These are phyloP conservation scores for Epinotia nisella DNA, from an alignment of 2,888 invertebrate genomes.

Conservation along the genomic window DNA sequence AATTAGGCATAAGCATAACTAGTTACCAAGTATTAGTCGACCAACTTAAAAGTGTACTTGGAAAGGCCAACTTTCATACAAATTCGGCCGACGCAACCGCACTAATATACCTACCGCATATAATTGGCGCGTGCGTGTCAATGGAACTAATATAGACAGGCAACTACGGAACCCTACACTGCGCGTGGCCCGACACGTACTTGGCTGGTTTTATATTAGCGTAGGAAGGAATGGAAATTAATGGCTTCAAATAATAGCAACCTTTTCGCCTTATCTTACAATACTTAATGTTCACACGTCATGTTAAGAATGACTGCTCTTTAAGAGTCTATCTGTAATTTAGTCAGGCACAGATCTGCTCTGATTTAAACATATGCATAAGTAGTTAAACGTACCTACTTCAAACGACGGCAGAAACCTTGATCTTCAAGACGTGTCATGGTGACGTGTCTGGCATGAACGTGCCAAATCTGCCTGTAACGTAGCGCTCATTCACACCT, in stretches of 20 bases:
- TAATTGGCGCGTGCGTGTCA: too few relatives aligned
- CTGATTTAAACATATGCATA: background rate
- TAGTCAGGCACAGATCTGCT: background rate
- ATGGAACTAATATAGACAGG: too few relatives aligned
- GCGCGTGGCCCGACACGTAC: too few relatives aligned
- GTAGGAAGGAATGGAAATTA: too few relatives aligned
- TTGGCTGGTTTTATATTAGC: background rate
- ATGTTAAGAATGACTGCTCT: background rate
- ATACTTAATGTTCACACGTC: background rate
- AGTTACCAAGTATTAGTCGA: too few relatives aligned
- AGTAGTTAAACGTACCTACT: background rate
- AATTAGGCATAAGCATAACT: too few relatives aligned
- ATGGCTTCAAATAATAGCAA: too few relatives aligned
- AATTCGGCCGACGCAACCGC: too few relatives aligned
- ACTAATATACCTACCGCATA: too few relatives aligned
- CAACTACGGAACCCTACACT: too few relatives aligned
- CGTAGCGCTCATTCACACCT: conserved; percentile 32
- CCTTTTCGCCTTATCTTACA: background rate
- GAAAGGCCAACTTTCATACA: too few relatives aligned
- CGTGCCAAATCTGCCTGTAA: conserved; percentile 40
- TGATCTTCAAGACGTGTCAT: conserved; percentile 37
- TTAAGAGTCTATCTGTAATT: background rate
- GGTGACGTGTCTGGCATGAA: conserved; percentile 30
- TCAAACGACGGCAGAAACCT: conserved; percentile 22
- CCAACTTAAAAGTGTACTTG: too few relatives aligned